phyloP scores from a whole-genome alignment of 1,140 invertebrate species.

The Drosophila kurseongensis region DNA sequence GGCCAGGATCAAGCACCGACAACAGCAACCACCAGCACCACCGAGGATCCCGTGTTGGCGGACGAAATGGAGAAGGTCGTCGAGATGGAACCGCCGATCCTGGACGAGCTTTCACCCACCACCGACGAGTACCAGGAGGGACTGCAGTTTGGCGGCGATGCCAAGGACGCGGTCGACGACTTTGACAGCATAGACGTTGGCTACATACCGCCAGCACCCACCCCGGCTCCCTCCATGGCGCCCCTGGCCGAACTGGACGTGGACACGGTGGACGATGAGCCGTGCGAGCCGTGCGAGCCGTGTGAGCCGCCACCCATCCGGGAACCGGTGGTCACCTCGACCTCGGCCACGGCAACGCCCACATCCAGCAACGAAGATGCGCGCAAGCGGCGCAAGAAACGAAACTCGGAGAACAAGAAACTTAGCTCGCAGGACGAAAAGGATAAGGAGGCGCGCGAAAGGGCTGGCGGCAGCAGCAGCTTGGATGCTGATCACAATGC shows the following conservation, averaged over 20 bases:
- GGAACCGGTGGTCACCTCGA: not conserved
- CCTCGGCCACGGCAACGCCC: constrained; percentile 20
- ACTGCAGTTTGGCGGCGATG: constrained; percentile 60
- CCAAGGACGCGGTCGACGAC: constrained; percentile 60
- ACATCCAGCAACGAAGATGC: constrained; percentile 58
- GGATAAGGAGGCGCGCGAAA: constrained; percentile 27
- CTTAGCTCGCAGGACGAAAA: constrained; percentile 69
- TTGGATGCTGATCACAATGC: constrained; percentile 87
- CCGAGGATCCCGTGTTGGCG: not conserved
- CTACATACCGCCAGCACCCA: constrained; percentile 74
- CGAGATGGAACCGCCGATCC: constrained; percentile 25
- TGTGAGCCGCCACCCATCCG: constrained; percentile 62
- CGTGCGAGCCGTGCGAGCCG: constrained; percentile 51
- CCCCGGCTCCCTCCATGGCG: constrained; percentile 84
- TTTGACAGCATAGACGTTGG: constrained; percentile 68
- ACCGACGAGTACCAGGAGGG: constrained; percentile 81
- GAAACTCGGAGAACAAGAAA: constrained; percentile 63
- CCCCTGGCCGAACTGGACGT: constrained; percentile 88
- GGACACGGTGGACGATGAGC: constrained; percentile 87
- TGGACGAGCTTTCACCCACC: constrained; percentile 74
- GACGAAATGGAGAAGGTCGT: not conserved
- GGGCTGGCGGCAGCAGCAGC: constrained; percentile 55
- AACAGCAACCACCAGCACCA: constrained; percentile 5
- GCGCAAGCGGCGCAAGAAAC: constrained; percentile 81
- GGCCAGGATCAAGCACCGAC: not conserved